These are phyloP conservation scores for Caenorhabditis sp. DNA, from an alignment of 2,888 invertebrate species.

Conservation along the genomic window DNA sequence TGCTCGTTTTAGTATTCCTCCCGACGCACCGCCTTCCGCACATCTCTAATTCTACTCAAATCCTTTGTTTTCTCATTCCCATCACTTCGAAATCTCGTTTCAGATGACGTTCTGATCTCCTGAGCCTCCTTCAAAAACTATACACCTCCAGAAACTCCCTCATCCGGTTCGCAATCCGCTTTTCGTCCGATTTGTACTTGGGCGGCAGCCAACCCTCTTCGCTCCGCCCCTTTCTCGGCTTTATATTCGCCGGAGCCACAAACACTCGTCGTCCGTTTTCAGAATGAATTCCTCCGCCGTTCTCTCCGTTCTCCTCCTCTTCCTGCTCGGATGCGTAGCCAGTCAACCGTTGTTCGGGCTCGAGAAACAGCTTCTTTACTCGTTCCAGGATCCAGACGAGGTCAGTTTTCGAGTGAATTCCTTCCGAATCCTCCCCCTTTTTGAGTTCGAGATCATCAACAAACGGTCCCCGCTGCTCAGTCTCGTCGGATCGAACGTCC, in stretches of 20 bases:
- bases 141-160: background rate
- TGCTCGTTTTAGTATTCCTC: background rate
- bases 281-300: constrained; percentile 11
- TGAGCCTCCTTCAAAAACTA: background rate
- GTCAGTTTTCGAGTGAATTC: background rate
- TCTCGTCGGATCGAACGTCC: constrained; percentile 58
- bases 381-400: constrained; percentile 65
- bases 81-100: too few relatives aligned
- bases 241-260: background rate
- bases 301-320: constrained; percentile 29
- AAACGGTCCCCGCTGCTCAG: constrained; percentile 56
- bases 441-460: constrained; percentile 57
- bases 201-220: too few relatives aligned
- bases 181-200: constrained; percentile 18
- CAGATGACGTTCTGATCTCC: background rate
- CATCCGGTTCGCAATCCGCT: too few relatives aligned
- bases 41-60: too few relatives aligned
- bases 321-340: constrained; percentile 28
- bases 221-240: constrained; percentile 1
- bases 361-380: constrained; percentile 65
- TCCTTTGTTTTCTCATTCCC: background rate
- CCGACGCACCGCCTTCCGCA: too few relatives aligned
- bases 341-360: constrained; percentile 59
- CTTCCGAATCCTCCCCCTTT: background rate
- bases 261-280: background rate